A percentile compares a stretch with the other conserved stretches of the same genome.
Conservation (phyloP, 2,888 invertebrate genomes). For the Philereme vetulata region DNA sequence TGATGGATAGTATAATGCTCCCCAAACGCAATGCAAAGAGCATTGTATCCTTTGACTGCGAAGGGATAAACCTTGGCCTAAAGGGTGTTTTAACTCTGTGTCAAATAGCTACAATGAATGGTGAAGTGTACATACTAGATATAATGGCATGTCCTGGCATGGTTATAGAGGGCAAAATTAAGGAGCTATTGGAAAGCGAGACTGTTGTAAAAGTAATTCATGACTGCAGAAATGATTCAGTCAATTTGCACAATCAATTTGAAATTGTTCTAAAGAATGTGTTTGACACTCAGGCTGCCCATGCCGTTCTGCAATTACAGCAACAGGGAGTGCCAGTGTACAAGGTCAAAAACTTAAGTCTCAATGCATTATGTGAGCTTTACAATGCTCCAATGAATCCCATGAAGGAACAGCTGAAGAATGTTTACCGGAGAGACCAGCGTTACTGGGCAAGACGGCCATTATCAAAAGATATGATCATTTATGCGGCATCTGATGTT, state of each 20-base stretch:
- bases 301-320: slow-evolving; percentile 95
- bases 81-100: slow-evolving; percentile 95
- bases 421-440: slow-evolving; percentile 92
- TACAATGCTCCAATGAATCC: slow-evolving; percentile 95
- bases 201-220: slow-evolving; percentile 95
- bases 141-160: slow-evolving; percentile 92
- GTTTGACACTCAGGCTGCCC: slow-evolving; percentile 97
- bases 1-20: slow-evolving; percentile 89
- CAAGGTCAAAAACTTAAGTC: slow-evolving; percentile 96
- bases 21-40: slow-evolving; percentile 81
- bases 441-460: slow-evolving; percentile 96
- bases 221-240: slow-evolving; percentile 96
- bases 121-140: slow-evolving; percentile 94
- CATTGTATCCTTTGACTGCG: slow-evolving; percentile 94
- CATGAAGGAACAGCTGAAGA: slow-evolving; percentile 94
- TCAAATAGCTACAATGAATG: slow-evolving; percentile 92
- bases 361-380: slow-evolving; percentile 95
- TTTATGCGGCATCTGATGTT: slow-evolving; percentile 95
- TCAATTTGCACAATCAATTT: slow-evolving; percentile 93
- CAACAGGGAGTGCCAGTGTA: slow-evolving; percentile 95
- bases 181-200: slow-evolving; percentile 90
- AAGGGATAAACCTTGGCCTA: slow-evolving; percentile 95
- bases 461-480: slow-evolving; percentile 94
- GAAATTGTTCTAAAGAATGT: slow-evolving; percentile 92
- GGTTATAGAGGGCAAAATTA: slow-evolving; percentile 90